Base-by-base conservation (phyloP, 2,888 invertebrate species). In the Helobdella robusta region DNA sequence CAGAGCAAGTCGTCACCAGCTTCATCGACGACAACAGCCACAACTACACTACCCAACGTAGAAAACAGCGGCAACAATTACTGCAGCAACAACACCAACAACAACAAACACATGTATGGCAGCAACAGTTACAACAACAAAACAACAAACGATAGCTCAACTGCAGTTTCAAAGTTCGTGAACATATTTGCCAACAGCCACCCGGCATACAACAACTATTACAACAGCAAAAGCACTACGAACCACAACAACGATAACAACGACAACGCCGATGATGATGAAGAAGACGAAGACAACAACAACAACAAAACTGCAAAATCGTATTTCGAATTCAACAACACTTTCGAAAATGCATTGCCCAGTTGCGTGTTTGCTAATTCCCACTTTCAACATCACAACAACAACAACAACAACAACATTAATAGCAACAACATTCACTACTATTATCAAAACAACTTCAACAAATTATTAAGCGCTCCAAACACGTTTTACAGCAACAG, bases 71-170 rank as follows among this genome's bases (percentile, higher is more conserved):
- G n/a, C 8, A 65, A n/a, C 30, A 46, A 36, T n/a, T 35, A 44
- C 34, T 64, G 66, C 58, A 59, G 44, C 40, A 65, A 28, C 60
- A 32, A 20, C 44, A 32, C 18, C 36, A 35, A 44, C 40, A 52
- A 30, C 28, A 46, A 15, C 25, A 66, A 44, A 30, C 48, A 35
- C 35, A 32, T 20, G 1, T 32, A 44, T 23, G 60, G 36, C 61
- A 46, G 25, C 23, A 40, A 46, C 36, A 40, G 36, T n/a, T 32
- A 64, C 23, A 20, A 34, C 40, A 32, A 23, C 40, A 58, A 34
- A n/a, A 15, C 50, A 1, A n/a, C 65, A 3, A 65, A 58, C 3
- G 65, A 64, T 52, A 69, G 66, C 25, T 69, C 69, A 8, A 66
- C 68, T 11, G 18, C 11, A 44, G 28, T 20, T 2, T 32, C n/a